Conservation (phyloP, 2,888 invertebrate species). For the Orchestes rusci region DNA sequence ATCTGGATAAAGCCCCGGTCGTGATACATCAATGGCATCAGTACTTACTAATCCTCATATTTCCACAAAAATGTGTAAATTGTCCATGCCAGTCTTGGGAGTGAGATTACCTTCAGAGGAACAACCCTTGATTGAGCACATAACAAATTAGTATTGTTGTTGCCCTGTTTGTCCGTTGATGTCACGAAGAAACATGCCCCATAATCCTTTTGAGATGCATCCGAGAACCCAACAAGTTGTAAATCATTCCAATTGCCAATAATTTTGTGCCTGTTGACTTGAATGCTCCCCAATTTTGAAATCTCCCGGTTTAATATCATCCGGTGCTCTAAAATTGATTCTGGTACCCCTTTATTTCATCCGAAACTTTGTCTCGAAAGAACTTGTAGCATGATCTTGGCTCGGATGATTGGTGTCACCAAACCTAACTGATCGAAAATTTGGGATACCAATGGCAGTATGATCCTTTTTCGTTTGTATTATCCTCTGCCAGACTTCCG, state of each 20-base stretch:
- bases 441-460: conserved; percentile 1
- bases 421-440: conserved; percentile 22
- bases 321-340: conserved; percentile 5
- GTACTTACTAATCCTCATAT: too few relatives aligned
- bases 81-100: conserved; percentile 9
- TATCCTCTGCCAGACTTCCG: background rate
- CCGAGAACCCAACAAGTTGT: conserved; percentile 16
- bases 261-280: conserved; percentile 8
- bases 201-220: conserved; percentile 10
- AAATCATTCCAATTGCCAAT: background rate
- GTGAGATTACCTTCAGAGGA: conserved; percentile 9
- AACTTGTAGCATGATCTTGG: conserved; percentile 16
- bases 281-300: too few relatives aligned
- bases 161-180: conserved; percentile 1
- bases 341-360: conserved; percentile 16
- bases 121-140: conserved; percentile 15
- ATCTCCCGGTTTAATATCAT: too few relatives aligned
- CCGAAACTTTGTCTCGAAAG: conserved; percentile 11
- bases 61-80: too few relatives aligned
- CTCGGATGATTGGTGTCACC: conserved; percentile 10
- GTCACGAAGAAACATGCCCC: conserved; percentile 4
- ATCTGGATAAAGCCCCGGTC: too few relatives aligned
- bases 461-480: background rate
- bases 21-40: too few relatives aligned
- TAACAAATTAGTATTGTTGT: conserved; percentile 2